Evolutionary conservation across 1,140 invertebrate species (phyloP), one percentile per base, ranked within the genome.

Genomic region (Camponotus vicinus): DNA sequence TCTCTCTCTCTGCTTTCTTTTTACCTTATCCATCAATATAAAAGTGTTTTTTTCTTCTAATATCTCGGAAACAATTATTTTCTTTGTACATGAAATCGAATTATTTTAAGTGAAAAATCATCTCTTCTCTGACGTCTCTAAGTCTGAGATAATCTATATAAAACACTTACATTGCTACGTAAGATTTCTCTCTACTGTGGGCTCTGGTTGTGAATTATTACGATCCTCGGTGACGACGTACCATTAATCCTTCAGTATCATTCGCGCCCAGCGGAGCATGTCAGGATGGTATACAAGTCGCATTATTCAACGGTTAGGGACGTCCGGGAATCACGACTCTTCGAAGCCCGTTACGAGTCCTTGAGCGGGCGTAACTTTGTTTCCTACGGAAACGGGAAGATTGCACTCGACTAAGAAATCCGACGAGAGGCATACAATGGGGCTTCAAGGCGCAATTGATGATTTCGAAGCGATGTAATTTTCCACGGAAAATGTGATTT

Each of bases 211-310:
- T 42, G 32, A 87, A 85, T 85, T 85, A 80, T 63, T 82, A 27
- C 61, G 52, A 4, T 18, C 6, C 11, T 34, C 18, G 13, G 21
- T 59, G 57, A 63, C 27, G 77, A 49, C 73, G 45, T 13, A 15
- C 86, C 27, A 57, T 88, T 80, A 83, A 83, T 88, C 78, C 63
- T 82, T 63, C 42, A 75, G 42, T 55, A 70, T 82, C 69, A 13
- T 32, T 61, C 42, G 34, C 18, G 57, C 27, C 21, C 27, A 32
- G 21, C 37, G 49, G 59, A 32, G 37, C 40, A 18, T 15, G 13
- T 21, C 15, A 8, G 66, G 15, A n/a, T 11, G n/a, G 21, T 70
- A 21, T 70, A 80, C 21, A 80, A 67, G 42, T 70, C 66, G 34
- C 40, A 57, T 80, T 80, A 80, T 80, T 80, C 66, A 57, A 42